A percentile compares a stretch with the other conserved stretches of the same genome.
phyloP scores from a whole-genome alignment of 2,888 invertebrate genomes.

The Plagiodera versicolora region DNA sequence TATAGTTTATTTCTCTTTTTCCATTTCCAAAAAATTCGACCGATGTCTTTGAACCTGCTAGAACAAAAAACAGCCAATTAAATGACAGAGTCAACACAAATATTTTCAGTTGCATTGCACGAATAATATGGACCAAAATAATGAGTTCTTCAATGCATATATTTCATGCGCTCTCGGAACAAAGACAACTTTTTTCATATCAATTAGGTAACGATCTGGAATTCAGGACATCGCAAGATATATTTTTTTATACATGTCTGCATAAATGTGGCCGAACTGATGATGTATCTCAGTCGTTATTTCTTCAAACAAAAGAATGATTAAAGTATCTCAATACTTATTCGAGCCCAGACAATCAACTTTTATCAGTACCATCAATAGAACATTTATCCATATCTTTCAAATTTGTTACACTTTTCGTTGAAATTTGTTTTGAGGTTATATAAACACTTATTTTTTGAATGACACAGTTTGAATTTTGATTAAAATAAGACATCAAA shows the following conservation, averaged over 20 bases:
- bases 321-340: neutral
- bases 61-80: slow-evolving; percentile 8
- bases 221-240: slow-evolving; percentile 16
- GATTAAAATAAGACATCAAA: no score
- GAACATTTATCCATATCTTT: no score
- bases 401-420: no score
- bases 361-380: no score
- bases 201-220: slow-evolving; percentile 21
- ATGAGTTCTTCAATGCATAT: slow-evolving; percentile 19
- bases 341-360: no score
- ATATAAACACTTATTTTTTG: no score
- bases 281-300: neutral
- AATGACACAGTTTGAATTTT: no score
- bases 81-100: neutral
- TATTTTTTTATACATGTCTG: slow-evolving; percentile 14
- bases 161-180: slow-evolving; percentile 16
- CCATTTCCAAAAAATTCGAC: neutral
- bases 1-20: neutral
- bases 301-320: neutral
- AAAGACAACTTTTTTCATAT: slow-evolving; percentile 19
- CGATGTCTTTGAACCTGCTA: neutral
- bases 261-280: neutral
- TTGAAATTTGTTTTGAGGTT: no score
- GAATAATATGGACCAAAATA: slow-evolving; percentile 21
- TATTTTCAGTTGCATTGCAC: slow-evolving; percentile 16